Evolutionary conservation across 2,797 vertebrate genomes (phyloP).

Genomic region (Clarias platycephalus): DNA sequence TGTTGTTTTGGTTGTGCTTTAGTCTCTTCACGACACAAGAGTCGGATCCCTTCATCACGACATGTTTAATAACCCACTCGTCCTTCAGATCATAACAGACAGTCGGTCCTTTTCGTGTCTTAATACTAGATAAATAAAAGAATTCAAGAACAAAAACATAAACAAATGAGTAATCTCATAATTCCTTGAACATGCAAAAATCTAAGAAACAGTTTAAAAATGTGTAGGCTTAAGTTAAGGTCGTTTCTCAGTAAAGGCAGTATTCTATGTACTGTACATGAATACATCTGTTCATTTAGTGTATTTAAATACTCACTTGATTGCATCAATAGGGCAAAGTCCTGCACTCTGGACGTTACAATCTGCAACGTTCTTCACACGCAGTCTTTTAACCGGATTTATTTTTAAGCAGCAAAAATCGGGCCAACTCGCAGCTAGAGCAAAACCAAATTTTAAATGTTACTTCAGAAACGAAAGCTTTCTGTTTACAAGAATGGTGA

Average conservation of each 20-base stretch:
- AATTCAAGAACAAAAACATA: not conserved
- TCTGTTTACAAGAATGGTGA: not conserved
- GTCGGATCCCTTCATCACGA: not conserved
- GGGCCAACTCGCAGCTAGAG: not conserved
- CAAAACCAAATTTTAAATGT: not conserved
- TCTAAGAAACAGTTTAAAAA: not conserved
- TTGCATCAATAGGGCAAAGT: constrained; percentile 44
- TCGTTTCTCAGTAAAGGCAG: not conserved
- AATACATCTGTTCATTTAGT: not conserved
- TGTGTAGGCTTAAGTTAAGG: not conserved
- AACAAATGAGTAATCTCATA: not conserved
- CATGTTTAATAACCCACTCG: constrained; percentile 23
- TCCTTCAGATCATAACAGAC: constrained; percentile 24
- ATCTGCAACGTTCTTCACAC: not conserved
- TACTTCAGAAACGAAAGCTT: not conserved
- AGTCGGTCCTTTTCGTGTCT: rapidly evolving
- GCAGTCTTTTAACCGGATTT: not conserved
- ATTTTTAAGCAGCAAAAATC: constrained; percentile 36
- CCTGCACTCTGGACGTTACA: constrained; percentile 43
- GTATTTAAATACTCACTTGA: constrained; percentile 27
- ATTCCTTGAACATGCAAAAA: not conserved
- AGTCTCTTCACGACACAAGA: not conserved
- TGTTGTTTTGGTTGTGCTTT: not conserved
- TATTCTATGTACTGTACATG: not conserved
- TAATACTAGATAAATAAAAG: constrained; percentile 40